Evolutionary conservation across 2,113 vertebrate species (phyloP), one percentile per base, ranked within the genome.

Genomic region (Excalfactoria chinensis): DNA sequence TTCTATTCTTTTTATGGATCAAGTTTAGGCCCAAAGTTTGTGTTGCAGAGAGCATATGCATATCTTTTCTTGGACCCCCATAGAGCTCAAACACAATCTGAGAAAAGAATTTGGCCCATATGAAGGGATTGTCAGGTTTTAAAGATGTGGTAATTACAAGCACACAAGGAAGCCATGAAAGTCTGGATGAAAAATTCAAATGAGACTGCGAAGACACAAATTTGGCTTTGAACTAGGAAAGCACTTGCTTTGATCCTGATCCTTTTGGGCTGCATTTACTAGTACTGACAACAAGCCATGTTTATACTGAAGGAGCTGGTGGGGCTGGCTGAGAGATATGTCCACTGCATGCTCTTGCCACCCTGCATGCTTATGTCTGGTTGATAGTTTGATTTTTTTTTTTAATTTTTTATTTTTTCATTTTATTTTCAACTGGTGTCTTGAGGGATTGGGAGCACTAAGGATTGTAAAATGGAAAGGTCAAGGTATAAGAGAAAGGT

Each of bases 161-260:
- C 87, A 80, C 93, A 95, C 95, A 95, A 97, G 90, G 70, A 97
- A 95, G 93, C 89, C 67, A 96, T 89, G 85, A 95, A 95, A 93
- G 88, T 95, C 87, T 91, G 95, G 90, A 81, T 85, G 89, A 96
- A 97, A 92, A 90, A 96, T 80, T 94, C 93, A 95, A 96, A 96
- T 96, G 84, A 96, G 94, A 93, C 93, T 93, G 94, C 87, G 93
- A 92, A 96, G 93, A 96, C 95, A 96, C 93, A 96, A 95, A 95
- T 94, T 95, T 96, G 96, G 96, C 96, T 96, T 96, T 95, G 94
- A 96, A 95, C 89, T 94, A 85, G 93, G 89, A 95, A 96, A 80
- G 82, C 89, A 80, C 89, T 95, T 94, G 71, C 95, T 96, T 96
- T 96, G 95, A 96, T 96, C 94, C 89, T 95, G 96, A 96, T 96